Evolutionary conservation across 2,888 invertebrate species (phyloP).

Genomic region (Leucophora obtusa): DNA sequence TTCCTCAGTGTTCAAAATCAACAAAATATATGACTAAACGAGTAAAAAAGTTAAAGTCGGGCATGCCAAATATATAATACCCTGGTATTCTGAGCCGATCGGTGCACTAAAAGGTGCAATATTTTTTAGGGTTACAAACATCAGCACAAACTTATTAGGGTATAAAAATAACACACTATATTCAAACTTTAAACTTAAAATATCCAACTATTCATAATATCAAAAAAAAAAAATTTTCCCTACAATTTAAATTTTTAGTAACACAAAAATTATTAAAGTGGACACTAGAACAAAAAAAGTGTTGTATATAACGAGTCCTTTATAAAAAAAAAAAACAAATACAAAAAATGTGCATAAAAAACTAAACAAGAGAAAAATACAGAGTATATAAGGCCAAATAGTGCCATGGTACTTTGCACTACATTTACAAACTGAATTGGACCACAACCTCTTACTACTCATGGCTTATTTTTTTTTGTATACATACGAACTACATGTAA

Average conservation of each 20-base stretch:
- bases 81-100: too few species aligned
- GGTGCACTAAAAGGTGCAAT: too few species aligned
- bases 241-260: constrained; percentile 1
- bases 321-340: constrained; percentile 21
- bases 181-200: background rate
- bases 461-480: constrained; percentile 14
- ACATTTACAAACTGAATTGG: constrained; percentile 59
- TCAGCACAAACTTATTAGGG: too few species aligned
- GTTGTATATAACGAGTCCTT: constrained; percentile 37
- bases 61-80: too few species aligned
- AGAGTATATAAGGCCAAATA: constrained; percentile 72
- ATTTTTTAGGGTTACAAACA: too few species aligned
- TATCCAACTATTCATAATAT: background rate
- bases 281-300: constrained; percentile 23
- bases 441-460: constrained; percentile 56
- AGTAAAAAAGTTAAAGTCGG: too few species aligned
- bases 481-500: background rate
- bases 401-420: constrained; percentile 73
- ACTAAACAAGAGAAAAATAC: constrained; percentile 65
- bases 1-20: too few species aligned
- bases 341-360: constrained; percentile 28
- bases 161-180: too few species aligned
- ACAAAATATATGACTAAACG: too few species aligned
- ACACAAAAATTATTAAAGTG: constrained; percentile 42
- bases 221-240: background rate